Evolutionary conservation across 2,797 vertebrate species (phyloP).

Genomic region (Kryptolebias ocellatus): DNA sequence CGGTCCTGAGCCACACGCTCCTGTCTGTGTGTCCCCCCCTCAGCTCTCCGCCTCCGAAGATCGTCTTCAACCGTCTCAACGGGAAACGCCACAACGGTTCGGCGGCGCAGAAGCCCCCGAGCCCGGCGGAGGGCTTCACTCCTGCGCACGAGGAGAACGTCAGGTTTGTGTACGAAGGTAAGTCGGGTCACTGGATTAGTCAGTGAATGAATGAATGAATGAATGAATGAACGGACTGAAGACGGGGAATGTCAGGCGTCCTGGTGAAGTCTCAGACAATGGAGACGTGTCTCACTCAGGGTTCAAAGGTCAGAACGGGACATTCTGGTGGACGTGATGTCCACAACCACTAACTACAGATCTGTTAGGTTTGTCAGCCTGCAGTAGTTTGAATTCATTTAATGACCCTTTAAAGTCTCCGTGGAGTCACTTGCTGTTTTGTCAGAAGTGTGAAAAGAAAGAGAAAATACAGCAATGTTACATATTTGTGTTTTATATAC

Average conservation of each 20-base stretch:
- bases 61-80: slow-evolving; percentile 93
- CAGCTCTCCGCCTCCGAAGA: slow-evolving; percentile 86
- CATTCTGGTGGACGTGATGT: neutral
- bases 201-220: neutral
- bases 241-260: slow-evolving; percentile 1
- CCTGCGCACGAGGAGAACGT: slow-evolving; percentile 95
- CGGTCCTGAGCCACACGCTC: too few species aligned
- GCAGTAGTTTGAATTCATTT: too few species aligned
- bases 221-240: neutral
- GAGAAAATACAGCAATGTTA: neutral
- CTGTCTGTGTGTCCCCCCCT: slow-evolving; percentile 18
- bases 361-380: too few species aligned
- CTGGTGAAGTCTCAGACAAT: neutral
- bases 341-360: too few species aligned
- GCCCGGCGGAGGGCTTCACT: slow-evolving; percentile 87
- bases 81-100: slow-evolving; percentile 86
- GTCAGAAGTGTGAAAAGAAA: too few species aligned
- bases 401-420: too few species aligned
- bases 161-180: slow-evolving; percentile 93
- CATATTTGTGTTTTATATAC: neutral
- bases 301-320: neutral
- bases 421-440: too few species aligned
- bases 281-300: neutral
- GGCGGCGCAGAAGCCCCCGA: slow-evolving; percentile 70
- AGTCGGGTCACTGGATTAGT: slow-evolving; percentile 52